Conservation (phyloP, 2,888 invertebrate species). For the Latheticus oryzae region DNA sequence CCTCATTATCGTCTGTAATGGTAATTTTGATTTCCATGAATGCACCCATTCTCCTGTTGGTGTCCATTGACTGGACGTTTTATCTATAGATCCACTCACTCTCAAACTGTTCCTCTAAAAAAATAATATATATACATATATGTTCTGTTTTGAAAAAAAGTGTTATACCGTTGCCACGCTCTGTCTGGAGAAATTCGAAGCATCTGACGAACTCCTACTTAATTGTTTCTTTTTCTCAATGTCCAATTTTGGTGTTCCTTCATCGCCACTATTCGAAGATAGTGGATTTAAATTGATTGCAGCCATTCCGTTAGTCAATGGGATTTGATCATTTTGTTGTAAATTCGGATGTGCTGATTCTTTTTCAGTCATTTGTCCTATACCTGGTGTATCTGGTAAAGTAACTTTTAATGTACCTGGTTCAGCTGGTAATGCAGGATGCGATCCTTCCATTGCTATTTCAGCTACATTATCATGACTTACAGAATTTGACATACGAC, state of each 20-base stretch:
- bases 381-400: constrained; percentile 88
- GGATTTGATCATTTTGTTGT: constrained; percentile 57
- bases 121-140: constrained; percentile 36
- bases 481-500: constrained; percentile 53
- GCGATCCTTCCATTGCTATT: constrained; percentile 84
- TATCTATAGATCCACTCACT: constrained; percentile 65
- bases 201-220: constrained; percentile 17
- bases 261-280: constrained; percentile 25
- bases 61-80: constrained; percentile 74
- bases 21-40: constrained; percentile 96
- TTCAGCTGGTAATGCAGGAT: constrained; percentile 87
- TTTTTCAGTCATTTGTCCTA: constrained; percentile 78
- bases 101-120: constrained; percentile 73
- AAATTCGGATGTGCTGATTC: constrained; percentile 89
- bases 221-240: constrained; percentile 7
- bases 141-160: no score
- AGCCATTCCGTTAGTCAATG: constrained; percentile 62
- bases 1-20: constrained; percentile 99
- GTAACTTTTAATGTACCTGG: constrained; percentile 93
- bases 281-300: constrained; percentile 56
- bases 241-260: constrained; percentile 8
- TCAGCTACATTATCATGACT: constrained; percentile 73
- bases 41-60: constrained; percentile 96
- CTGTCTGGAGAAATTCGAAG: constrained; percentile 50
- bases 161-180: constrained; percentile 60